These are phyloP conservation scores for Hapalemur alaotrensis DNA, from an alignment of 2,797 vertebrate species.

Conservation along the genomic window DNA sequence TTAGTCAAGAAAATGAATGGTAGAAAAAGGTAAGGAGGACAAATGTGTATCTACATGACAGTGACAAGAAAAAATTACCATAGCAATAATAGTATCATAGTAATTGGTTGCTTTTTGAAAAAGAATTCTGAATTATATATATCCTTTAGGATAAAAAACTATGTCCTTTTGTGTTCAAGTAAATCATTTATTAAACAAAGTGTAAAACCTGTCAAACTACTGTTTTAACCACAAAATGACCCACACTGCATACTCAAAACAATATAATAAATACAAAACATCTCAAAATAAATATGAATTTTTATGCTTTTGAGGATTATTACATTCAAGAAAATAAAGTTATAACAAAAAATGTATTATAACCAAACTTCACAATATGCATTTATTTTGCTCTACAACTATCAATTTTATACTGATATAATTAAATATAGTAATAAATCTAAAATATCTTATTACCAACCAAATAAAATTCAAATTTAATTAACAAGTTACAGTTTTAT, in stretches of 20 bases:
- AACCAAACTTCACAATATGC: conserved; percentile 45
- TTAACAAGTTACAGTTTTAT: conserved; percentile 59
- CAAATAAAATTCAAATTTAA: conserved; percentile 74
- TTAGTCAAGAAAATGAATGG: conserved; percentile 66
- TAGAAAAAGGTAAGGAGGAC: conserved; percentile 23
- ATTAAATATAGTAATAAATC: conserved; percentile 73
- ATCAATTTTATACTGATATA: conserved; percentile 68
- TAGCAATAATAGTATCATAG: neutral
- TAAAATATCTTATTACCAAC: conserved; percentile 43
- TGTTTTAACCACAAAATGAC: neutral
- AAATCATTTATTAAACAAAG: conserved; percentile 31
- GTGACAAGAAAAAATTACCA: conserved; percentile 23
- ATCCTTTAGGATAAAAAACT: neutral
- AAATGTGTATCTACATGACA: conserved; percentile 54
- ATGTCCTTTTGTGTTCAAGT: neutral
- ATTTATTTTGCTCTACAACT: conserved; percentile 62
- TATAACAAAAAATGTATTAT: conserved; percentile 14
- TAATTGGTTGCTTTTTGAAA: conserved; percentile 39
- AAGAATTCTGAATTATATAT: conserved; percentile 38
- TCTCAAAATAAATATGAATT: conserved; percentile 1
- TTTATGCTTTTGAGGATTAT: conserved; percentile 23
- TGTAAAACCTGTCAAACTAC: conserved; percentile 37
- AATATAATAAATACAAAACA: neutral
- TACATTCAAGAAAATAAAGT: neutral
- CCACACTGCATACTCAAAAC: neutral